These are phyloP conservation scores for Umimayanthus kanabou DNA, from an alignment of 92 coral and sea anemone genomes.

Conservation along the genomic window DNA sequence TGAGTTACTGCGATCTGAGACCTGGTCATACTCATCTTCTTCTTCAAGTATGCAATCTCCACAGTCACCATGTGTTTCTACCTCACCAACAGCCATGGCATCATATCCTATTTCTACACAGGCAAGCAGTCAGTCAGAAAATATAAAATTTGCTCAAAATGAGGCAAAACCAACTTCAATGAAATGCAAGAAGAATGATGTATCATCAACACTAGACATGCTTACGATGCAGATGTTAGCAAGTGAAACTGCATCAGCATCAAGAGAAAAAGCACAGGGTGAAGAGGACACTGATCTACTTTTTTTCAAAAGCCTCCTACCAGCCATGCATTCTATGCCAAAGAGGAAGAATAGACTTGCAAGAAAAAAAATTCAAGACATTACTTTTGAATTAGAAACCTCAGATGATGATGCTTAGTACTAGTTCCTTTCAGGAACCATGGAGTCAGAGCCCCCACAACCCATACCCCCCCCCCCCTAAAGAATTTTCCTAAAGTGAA, in stretches of 20 bases:
- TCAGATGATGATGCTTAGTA: no score
- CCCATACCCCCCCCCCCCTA: no score
- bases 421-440: no score
- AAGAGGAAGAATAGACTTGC: conserved; percentile 32
- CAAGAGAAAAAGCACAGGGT: conserved; percentile 28
- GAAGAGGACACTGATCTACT: conserved; percentile 40
- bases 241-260: neutral
- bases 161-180: neutral
- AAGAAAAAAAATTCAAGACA: neutral
- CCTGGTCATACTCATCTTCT: conserved; percentile 20
- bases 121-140: neutral
- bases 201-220: conserved; percentile 38
- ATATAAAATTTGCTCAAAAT: conserved; percentile 1
- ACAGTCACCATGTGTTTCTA: conserved; percentile 10
- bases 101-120: neutral
- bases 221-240: conserved; percentile 5
- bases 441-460: no score
- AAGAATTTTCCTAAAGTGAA: no score
- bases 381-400: no score
- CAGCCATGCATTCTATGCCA: conserved; percentile 17
- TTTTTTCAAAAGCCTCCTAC: conserved; percentile 36
- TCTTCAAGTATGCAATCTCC: conserved; percentile 15
- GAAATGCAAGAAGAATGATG: conserved; percentile 4
- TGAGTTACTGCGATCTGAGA: neutral
- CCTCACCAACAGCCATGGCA: conserved; percentile 5